These are phyloP conservation scores for Sinohyriopsis cumingii DNA, from an alignment of 2,888 invertebrate genomes.

Conservation along the genomic window DNA sequence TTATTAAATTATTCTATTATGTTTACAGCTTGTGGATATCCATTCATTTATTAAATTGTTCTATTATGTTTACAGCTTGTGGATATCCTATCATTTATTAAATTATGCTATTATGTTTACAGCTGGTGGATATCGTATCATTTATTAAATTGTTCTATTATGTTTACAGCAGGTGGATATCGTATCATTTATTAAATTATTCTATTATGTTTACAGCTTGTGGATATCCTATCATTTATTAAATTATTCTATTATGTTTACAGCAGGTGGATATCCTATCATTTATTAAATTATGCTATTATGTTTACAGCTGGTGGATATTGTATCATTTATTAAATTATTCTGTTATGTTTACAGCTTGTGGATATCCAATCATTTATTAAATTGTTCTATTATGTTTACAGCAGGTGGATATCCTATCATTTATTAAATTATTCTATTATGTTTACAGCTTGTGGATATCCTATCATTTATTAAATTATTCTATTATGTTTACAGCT, in stretches of 20 bases:
- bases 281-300: slow-evolving; percentile 2
- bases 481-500: slow-evolving; percentile 72
- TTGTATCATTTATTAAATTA: background rate
- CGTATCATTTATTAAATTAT: background rate
- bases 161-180: slow-evolving; percentile 80
- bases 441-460: slow-evolving; percentile 78
- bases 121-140: slow-evolving; percentile 81
- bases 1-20: slow-evolving; percentile 4
- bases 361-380: slow-evolving; percentile 78
- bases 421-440: slow-evolving; percentile 1
- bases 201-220: slow-evolving; percentile 74
- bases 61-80: slow-evolving; percentile 75
- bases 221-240: slow-evolving; percentile 77
- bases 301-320: slow-evolving; percentile 79
- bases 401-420: slow-evolving; percentile 81
- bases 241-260: slow-evolving; percentile 20
- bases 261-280: slow-evolving; percentile 81
- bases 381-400: slow-evolving; percentile 20
- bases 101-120: slow-evolving; percentile 23
- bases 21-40: slow-evolving; percentile 80
- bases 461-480: slow-evolving; percentile 59
- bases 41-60: background rate
- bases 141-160: slow-evolving; percentile 3
- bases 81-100: slow-evolving; percentile 75
- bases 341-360: slow-evolving; percentile 72